phyloP scores from a whole-genome alignment of 2,113 vertebrate species.

The Ochotona curzoniae region DNA sequence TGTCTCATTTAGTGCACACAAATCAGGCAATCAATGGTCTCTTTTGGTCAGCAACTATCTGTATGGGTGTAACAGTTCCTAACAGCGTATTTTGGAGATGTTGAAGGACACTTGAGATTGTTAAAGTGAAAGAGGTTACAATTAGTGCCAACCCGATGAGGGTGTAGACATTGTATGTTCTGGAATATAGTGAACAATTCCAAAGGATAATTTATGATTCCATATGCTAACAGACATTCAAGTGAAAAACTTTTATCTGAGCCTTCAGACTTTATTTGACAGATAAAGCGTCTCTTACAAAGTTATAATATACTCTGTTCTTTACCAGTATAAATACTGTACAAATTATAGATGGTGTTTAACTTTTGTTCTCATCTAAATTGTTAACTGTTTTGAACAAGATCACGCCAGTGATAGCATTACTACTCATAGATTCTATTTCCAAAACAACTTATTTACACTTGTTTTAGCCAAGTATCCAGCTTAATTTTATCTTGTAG shows the following conservation, averaged over 20 bases:
- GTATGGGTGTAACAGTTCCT: background rate
- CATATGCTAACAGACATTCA: background rate
- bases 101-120: background rate
- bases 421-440: background rate
- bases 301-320: background rate
- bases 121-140: background rate
- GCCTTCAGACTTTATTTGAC: background rate
- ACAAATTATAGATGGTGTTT: background rate
- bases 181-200: background rate
- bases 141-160: background rate
- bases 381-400: slow-evolving; percentile 16
- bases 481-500: background rate
- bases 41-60: background rate
- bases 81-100: slow-evolving; percentile 34
- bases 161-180: background rate
- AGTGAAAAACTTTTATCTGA: background rate
- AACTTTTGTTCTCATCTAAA: background rate
- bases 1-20: background rate
- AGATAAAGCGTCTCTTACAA: background rate
- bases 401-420: background rate
- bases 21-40: background rate
- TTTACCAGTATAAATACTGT: background rate
- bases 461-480: background rate
- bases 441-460: background rate
- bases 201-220: slow-evolving; percentile 5